Percentiles rank a stretch among this genome's conserved stretches.
Evolutionary conservation across 2,113 vertebrate species (phyloP).

Genomic region (Zosterops borbonicus): DNA sequence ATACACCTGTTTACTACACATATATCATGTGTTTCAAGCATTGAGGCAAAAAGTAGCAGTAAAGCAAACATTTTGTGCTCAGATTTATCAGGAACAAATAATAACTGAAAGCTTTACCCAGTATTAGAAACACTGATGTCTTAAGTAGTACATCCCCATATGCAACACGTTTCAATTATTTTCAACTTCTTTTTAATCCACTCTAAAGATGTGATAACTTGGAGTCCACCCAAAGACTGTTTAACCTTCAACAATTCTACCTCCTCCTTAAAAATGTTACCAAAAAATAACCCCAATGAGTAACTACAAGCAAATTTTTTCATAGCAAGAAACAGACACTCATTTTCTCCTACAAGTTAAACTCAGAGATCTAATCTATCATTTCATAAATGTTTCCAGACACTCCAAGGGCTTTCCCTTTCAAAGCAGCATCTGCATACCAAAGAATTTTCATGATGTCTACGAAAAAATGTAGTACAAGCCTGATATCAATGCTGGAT

Average conservation of each 20-base stretch:
- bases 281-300: not conserved
- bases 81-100: constrained; percentile 35
- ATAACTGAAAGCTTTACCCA: not conserved
- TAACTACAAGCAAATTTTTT: not conserved
- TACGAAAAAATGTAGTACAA: not conserved
- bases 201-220: not conserved
- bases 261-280: not conserved
- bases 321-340: not conserved
- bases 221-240: not conserved
- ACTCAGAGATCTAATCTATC: not conserved
- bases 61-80: constrained; percentile 27
- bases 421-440: constrained; percentile 17
- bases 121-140: not conserved
- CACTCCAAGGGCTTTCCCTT: constrained; percentile 2
- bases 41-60: constrained; percentile 33
- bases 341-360: not conserved
- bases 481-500: not conserved
- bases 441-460: not conserved
- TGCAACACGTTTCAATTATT: not conserved
- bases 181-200: not conserved
- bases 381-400: constrained; percentile 23
- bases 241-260: not conserved
- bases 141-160: not conserved
- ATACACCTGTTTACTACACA: constrained; percentile 47
- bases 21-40: constrained; percentile 8